These are phyloP conservation scores for Dryoscopus gambensis DNA, from an alignment of 2,113 vertebrate genomes.

Conservation along the genomic window DNA sequence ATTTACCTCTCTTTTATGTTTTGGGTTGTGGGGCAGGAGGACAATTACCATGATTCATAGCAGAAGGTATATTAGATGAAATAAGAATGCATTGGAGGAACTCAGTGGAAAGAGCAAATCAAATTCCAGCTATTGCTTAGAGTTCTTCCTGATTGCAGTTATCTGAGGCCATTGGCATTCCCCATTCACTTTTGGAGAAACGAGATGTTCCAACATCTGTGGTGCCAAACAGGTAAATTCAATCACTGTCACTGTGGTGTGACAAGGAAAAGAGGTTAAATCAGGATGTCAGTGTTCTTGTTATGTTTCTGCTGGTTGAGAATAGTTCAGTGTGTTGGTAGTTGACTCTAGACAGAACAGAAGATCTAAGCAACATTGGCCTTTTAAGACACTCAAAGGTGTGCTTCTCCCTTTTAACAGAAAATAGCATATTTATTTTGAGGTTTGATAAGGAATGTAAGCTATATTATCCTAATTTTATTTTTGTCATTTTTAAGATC, in stretches of 20 bases:
- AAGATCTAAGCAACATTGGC: background rate
- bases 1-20: background rate
- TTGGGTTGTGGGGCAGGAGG: rapidly evolving
- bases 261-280: background rate
- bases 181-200: background rate
- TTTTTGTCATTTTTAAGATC: background rate
- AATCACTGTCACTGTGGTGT: background rate
- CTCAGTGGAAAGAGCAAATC: background rate
- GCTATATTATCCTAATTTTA: background rate
- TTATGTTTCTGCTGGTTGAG: background rate
- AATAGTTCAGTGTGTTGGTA: background rate
- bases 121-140: background rate
- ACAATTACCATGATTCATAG: background rate
- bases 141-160: rapidly evolving
- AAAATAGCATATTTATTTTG: background rate
- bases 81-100: background rate
- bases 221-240: background rate
- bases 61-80: background rate
- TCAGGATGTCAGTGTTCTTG: background rate
- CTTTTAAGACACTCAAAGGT: background rate
- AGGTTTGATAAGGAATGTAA: background rate
- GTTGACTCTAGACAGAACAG: background rate
- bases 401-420: background rate
- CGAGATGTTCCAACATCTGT: background rate
- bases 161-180: background rate